phyloP scores from a whole-genome alignment of 2,797 vertebrate species.

The Macrochelys suwanniensis region DNA sequence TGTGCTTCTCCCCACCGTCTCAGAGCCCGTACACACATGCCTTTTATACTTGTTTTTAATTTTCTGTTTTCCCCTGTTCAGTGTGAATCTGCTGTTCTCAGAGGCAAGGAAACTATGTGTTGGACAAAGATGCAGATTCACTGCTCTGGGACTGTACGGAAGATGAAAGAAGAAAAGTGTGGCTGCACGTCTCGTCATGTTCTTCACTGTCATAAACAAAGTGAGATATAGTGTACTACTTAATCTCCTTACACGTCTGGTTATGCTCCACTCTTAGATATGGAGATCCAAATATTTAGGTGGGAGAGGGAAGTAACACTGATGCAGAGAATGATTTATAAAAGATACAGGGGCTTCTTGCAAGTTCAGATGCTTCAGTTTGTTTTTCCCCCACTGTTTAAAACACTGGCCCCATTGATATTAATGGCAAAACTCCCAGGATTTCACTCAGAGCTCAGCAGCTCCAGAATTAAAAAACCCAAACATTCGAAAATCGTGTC shows the following conservation, averaged over 20 bases:
- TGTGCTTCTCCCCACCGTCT: background rate
- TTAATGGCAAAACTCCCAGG: background rate
- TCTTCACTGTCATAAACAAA: background rate
- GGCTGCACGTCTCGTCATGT: background rate
- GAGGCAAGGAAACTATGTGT: background rate
- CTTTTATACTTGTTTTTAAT: accelerated
- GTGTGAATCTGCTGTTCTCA: background rate
- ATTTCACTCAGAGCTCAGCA: background rate
- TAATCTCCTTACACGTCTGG: background rate
- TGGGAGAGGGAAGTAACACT: background rate
- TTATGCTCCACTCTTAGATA: background rate
- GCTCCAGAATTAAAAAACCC: background rate
- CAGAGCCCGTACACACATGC: background rate
- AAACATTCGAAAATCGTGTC: background rate
- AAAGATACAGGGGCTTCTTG: background rate
- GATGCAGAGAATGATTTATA: background rate
- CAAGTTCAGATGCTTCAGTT: background rate
- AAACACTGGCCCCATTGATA: conserved; percentile 4
- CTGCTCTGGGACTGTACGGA: background rate
- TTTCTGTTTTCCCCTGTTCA: background rate
- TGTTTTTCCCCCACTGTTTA: conserved; percentile 22
- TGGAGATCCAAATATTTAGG: background rate
- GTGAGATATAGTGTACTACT: background rate
- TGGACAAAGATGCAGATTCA: background rate
- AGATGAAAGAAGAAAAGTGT: background rate